phyloP scores from a whole-genome alignment of 1,140 invertebrate species.

The Heliconius melpomene region DNA sequence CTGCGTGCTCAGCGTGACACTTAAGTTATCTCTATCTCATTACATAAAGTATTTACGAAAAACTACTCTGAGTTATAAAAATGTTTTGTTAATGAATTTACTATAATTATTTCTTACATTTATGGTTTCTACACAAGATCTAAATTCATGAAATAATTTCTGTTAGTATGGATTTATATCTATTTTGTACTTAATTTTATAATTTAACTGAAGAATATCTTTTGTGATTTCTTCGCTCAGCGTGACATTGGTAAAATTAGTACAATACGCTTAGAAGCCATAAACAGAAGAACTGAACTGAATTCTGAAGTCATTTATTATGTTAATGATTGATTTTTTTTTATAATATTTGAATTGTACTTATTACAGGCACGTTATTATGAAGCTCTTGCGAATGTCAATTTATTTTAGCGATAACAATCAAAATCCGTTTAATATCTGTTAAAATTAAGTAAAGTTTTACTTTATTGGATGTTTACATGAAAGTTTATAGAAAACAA shows the following conservation, averaged over 20 bases:
- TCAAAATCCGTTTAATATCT: background rate
- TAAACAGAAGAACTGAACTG: slow-evolving; percentile 7
- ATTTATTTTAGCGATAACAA: background rate
- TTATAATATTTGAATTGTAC: too few species aligned
- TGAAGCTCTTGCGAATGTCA: background rate
- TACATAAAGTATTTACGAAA: too few species aligned
- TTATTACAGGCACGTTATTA: background rate
- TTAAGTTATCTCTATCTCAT: too few species aligned
- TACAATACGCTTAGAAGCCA: background rate
- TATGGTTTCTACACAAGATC: too few species aligned
- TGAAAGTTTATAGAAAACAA: too few species aligned
- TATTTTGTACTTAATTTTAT: background rate
- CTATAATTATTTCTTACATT: too few species aligned
- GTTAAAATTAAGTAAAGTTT: background rate
- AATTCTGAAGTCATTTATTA: background rate
- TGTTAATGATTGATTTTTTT: background rate
- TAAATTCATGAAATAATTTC: too few species aligned
- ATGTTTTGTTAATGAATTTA: too few species aligned
- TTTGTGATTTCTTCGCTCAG: background rate
- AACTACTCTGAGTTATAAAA: too few species aligned
- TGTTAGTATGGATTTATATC: too few species aligned
- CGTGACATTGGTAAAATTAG: background rate
- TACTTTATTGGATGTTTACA: background rate
- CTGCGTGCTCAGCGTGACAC: too few species aligned
- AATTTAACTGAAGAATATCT: background rate